Evolutionary conservation across 2,888 invertebrate species (phyloP).

Genomic region (Acronicta alni): DNA sequence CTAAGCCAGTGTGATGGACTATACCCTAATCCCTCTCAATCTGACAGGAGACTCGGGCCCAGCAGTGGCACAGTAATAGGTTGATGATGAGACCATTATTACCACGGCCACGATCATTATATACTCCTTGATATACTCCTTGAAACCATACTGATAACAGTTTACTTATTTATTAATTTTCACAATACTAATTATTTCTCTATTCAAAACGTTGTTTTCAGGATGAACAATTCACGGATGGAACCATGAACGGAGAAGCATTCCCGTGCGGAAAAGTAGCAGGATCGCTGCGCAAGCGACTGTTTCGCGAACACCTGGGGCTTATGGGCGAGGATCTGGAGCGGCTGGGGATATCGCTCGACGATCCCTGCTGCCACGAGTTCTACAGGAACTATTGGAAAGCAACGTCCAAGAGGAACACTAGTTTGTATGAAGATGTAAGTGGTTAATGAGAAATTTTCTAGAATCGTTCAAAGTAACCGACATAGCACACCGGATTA

Average conservation of each 20-base stretch:
- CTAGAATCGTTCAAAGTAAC: too few relatives aligned
- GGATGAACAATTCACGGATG: slow-evolving; percentile 94
- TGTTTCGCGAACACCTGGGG: slow-evolving; percentile 98
- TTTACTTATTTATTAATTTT: too few relatives aligned
- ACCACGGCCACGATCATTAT: too few relatives aligned
- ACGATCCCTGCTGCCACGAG: slow-evolving; percentile 93
- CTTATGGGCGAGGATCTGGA: slow-evolving; percentile 82
- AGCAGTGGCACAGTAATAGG: too few relatives aligned
- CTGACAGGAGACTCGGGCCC: too few relatives aligned
- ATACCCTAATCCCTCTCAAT: too few relatives aligned
- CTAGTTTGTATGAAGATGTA: slow-evolving; percentile 95
- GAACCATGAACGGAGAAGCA: slow-evolving; percentile 94
- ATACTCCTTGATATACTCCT: too few relatives aligned
- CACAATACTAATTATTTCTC: neutral
- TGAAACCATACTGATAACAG: too few relatives aligned
- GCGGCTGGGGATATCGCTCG: slow-evolving; percentile 89
- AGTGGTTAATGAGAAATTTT: too few relatives aligned
- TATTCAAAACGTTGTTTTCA: slow-evolving; percentile 59
- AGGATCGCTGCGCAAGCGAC: slow-evolving; percentile 94
- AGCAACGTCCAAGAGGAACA: slow-evolving; percentile 94
- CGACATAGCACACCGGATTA: too few relatives aligned
- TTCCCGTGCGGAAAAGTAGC: slow-evolving; percentile 96
- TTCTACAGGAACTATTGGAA: slow-evolving; percentile 97
- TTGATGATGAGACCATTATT: too few relatives aligned
- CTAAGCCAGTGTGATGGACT: too few relatives aligned